A percentile compares a stretch with the other conserved stretches of the same genome.
Evolutionary conservation across 2,113 vertebrate species (phyloP).

Genomic region (Colossoma macropomum): DNA sequence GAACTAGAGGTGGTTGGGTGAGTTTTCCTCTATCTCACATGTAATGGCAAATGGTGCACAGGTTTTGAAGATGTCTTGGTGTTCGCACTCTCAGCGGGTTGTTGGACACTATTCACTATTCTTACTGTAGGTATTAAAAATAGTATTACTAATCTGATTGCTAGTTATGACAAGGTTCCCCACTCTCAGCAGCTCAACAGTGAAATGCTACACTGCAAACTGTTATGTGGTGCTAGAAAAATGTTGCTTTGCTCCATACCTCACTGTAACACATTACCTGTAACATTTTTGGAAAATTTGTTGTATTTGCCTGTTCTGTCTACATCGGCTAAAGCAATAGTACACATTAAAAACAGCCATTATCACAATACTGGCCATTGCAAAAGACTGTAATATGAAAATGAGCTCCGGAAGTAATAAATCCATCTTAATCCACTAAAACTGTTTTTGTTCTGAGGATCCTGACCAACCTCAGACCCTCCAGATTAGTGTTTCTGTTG

Average conservation of each 20-base stretch:
- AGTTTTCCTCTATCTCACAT: neutral
- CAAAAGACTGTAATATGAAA: too few relatives aligned
- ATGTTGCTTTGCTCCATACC: neutral
- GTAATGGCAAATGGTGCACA: neutral
- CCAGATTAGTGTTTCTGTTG: neutral
- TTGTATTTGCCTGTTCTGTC: too few relatives aligned
- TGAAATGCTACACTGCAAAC: neutral
- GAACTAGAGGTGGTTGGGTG: conserved; percentile 1
- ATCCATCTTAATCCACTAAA: neutral
- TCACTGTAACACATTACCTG: neutral
- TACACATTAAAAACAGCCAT: too few relatives aligned
- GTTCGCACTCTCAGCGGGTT: neutral
- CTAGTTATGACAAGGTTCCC: neutral
- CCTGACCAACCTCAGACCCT: neutral
- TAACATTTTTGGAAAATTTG: too few relatives aligned
- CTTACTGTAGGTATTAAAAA: neutral
- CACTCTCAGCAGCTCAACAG: neutral
- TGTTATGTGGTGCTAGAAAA: neutral
- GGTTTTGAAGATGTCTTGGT: neutral
- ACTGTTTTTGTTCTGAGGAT: neutral
- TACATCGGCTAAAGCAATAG: too few relatives aligned
- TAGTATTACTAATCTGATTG: neutral
- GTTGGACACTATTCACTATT: neutral
- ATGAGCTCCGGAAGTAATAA: too few relatives aligned
- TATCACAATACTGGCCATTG: too few relatives aligned